Evolutionary conservation across 2,888 invertebrate genomes (phyloP).

Genomic region (Biston betularia): DNA sequence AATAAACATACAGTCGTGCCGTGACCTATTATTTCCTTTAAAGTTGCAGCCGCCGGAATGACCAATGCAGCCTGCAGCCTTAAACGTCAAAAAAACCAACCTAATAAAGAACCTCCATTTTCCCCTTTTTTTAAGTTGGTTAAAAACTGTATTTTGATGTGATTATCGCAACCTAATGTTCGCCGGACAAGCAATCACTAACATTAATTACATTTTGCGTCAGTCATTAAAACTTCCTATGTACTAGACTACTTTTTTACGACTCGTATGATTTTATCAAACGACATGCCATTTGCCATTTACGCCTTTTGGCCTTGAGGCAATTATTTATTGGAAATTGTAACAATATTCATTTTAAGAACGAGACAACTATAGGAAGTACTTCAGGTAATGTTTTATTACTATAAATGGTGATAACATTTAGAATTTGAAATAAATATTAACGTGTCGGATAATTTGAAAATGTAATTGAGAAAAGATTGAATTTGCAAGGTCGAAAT

Average conservation of each 20-base stretch:
- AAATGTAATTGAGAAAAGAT: constrained; percentile 11
- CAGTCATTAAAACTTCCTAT: constrained; percentile 20
- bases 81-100: too few relatives aligned
- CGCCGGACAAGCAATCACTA: neutral
- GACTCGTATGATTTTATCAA: constrained; percentile 46
- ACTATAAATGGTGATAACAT: constrained; percentile 33
- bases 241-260: constrained; percentile 27
- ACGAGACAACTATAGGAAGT: constrained; percentile 65
- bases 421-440: constrained; percentile 27
- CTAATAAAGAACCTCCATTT: too few relatives aligned
- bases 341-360: constrained; percentile 41
- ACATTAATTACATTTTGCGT: constrained; percentile 7
- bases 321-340: constrained; percentile 37
- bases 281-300: constrained; percentile 48
- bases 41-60: too few relatives aligned
- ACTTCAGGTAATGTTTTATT: constrained; percentile 47
- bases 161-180: neutral
- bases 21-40: too few relatives aligned
- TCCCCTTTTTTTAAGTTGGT: too few relatives aligned
- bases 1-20: too few relatives aligned
- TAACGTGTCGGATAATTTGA: constrained; percentile 14
- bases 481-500: constrained; percentile 5
- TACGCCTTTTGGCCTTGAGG: constrained; percentile 46
- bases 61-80: too few relatives aligned
- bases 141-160: neutral